Base-by-base conservation (phyloP, 2,888 invertebrate species). In the Clitarchus hookeri region DNA sequence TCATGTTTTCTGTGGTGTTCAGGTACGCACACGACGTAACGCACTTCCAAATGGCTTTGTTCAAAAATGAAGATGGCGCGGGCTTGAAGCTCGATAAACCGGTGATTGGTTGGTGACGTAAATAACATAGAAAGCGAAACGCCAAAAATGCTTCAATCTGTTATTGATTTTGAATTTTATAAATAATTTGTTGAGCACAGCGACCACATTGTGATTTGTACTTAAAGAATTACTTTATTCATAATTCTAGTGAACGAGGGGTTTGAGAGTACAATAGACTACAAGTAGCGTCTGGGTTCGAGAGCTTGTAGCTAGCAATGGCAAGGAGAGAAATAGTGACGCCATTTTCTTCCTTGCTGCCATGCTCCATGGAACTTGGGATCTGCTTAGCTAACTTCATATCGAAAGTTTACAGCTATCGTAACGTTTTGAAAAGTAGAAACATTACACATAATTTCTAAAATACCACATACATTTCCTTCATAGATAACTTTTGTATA, bases 61-160 rank as follows among this genome's bases (percentile, higher is more conserved):
- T 95, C 95, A 94, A 95, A 95, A 95, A 94, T 94, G 95, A 95
- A 95, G 95, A 96, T 95, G 96, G 96, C 95, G 95, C 95, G 95
- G 87, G 87, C 87, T 88, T 86, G 85, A 84, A 87, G 86, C 86
- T 88, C 86, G 85, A 86, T 86, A 87, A 88, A 89, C 89, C 89
- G 89, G 89, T 89, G 89, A 89, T 89, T 90, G 89, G 89, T 88
- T 88, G 89, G 88, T 87, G 88, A 87, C 87, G 86, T 85, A 85
- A 87, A 86, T 83, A 85, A 87, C 78, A 54, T 19, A 44, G 19
- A 48, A 44, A 44, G 36, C 13, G 13, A 53, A 26, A 84, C 77
- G 54, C 53, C 44, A 83, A 85, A 84, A 27, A 4, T 77, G 65
- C 19, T 23, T 23, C 13, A 65, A 65, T 16, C n/a, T 23, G 19